Percentiles rank a stretch among this genome's conserved stretches.
Conservation (phyloP, 2,888 invertebrate species). For the Agrotis exclamationis region DNA sequence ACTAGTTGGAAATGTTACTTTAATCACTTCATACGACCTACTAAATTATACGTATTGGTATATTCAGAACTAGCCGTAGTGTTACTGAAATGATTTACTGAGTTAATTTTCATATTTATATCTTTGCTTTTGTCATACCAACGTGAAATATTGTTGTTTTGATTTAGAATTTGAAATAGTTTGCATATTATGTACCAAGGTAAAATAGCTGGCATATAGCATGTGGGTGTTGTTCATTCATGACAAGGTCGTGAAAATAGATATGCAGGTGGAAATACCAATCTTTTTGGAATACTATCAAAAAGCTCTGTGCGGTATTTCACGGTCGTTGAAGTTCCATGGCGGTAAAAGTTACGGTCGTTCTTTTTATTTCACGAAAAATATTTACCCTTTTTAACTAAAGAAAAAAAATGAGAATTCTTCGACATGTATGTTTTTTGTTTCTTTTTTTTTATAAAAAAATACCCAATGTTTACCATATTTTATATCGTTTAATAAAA, state of each 20-base stretch:
- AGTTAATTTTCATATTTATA: conserved; percentile 74
- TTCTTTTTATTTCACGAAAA: too few relatives aligned
- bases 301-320: background rate
- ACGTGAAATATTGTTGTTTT: conserved; percentile 23
- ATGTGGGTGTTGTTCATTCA: background rate
- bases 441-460: too few relatives aligned
- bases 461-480: too few relatives aligned
- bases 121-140: conserved; percentile 48
- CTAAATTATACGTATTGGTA: conserved; percentile 83
- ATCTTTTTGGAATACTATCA: background rate
- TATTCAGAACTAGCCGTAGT: conserved; percentile 79
- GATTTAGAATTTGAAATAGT: conserved; percentile 17
- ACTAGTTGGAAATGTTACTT: conserved; percentile 87
- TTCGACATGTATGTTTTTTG: too few relatives aligned
- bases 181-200: background rate
- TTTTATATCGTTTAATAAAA: too few relatives aligned
- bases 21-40: conserved; percentile 87
- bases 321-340: too few relatives aligned
- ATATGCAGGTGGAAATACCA: too few relatives aligned
- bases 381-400: too few relatives aligned
- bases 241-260: background rate
- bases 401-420: too few relatives aligned
- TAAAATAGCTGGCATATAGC: background rate
- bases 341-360: too few relatives aligned
- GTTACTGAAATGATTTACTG: conserved; percentile 80